These are phyloP conservation scores for Actenoides hombroni DNA, from an alignment of 2,113 vertebrate genomes.

Conservation along the genomic window DNA sequence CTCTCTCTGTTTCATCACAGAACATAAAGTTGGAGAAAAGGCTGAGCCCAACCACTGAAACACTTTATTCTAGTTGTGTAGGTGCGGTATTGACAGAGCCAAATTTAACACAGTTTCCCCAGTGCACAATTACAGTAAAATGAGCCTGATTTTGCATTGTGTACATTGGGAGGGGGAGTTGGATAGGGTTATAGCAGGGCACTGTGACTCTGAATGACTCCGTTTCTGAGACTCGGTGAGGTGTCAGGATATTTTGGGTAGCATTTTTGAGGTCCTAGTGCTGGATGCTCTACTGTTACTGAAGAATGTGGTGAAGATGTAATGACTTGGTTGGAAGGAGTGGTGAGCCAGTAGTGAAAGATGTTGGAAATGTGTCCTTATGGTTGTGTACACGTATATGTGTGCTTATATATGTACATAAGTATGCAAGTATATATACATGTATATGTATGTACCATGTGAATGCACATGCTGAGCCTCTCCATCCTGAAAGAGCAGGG, in stretches of 20 bases:
- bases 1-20: neutral
- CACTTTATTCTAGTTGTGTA: neutral
- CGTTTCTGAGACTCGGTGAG: neutral
- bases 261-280: neutral
- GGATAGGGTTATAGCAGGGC: neutral
- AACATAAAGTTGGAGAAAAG: neutral
- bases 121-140: neutral
- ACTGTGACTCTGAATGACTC: neutral
- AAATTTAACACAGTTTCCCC: slow-evolving; percentile 15
- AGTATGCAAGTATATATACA: too few species aligned
- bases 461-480: neutral
- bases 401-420: neutral
- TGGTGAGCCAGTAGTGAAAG: neutral
- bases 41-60: neutral
- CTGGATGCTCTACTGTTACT: neutral
- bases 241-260: neutral
- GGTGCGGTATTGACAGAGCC: neutral
- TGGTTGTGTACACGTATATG: neutral
- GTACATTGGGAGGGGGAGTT: neutral
- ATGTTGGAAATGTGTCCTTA: neutral
- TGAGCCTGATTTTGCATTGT: neutral
- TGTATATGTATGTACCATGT: neutral
- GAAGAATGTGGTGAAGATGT: neutral
- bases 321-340: neutral
- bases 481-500: neutral